A percentile compares a stretch with the other conserved stretches of the same genome.
Evolutionary conservation across 2,888 invertebrate species (phyloP).

Genomic region (Apoderus coryli): DNA sequence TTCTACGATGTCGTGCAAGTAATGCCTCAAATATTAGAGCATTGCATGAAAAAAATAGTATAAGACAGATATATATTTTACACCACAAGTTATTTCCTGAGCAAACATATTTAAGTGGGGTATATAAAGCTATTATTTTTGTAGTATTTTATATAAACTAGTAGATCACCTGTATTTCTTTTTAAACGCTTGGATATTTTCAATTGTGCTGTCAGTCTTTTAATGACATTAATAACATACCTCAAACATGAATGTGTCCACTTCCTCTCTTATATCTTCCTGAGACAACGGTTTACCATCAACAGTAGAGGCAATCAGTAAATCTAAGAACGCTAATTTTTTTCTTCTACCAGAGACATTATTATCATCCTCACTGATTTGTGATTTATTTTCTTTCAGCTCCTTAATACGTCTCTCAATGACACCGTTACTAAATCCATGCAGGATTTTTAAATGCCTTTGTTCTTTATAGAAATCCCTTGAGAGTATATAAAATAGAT

Average conservation of each 20-base stretch:
- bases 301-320: conserved; percentile 39
- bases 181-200: too few relatives aligned
- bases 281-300: conserved; percentile 43
- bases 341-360: conserved; percentile 29
- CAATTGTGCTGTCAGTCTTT: too few relatives aligned
- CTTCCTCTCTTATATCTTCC: conserved; percentile 49
- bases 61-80: conserved; percentile 14
- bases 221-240: too few relatives aligned
- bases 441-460: conserved; percentile 29
- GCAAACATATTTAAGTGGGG: conserved; percentile 44
- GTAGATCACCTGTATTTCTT: too few relatives aligned
- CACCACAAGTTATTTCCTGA: conserved; percentile 48
- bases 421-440: background rate
- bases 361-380: background rate
- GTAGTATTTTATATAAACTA: background rate
- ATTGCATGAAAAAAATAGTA: too few relatives aligned
- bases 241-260: conserved; percentile 62
- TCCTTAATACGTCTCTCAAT: background rate
- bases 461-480: conserved; percentile 38
- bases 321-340: conserved; percentile 51
- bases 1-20: too few relatives aligned
- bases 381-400: background rate
- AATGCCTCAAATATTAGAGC: too few relatives aligned
- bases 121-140: background rate
- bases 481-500: conserved; percentile 38